Evolutionary conservation across 30 jellyfish, hydroid and myxozoan genomes (phyloP).

Genomic region (Aurelia aurita): DNA sequence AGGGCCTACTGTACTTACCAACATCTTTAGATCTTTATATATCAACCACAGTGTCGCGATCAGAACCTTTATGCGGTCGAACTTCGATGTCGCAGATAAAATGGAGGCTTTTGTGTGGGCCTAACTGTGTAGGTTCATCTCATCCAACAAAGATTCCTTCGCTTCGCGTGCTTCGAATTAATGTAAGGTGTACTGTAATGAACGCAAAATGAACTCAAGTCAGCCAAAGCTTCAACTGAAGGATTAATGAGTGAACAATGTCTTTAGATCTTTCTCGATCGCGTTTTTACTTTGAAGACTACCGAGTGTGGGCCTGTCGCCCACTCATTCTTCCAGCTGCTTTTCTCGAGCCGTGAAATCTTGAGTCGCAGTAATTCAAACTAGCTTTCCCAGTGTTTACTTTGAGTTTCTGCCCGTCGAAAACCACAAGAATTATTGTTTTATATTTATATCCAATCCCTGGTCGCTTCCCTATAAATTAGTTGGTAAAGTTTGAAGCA

Average conservation of each 20-base stretch:
- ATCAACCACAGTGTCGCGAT: too few species aligned
- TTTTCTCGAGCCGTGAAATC: conserved; percentile 58
- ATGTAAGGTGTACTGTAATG: too few species aligned
- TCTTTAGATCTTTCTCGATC: conserved; percentile 13
- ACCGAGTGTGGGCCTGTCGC: conserved; percentile 87
- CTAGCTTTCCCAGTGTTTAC: not conserved
- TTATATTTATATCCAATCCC: not conserved
- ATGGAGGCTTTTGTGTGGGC: conserved; percentile 1
- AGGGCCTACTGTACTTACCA: too few species aligned
- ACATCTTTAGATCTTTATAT: too few species aligned
- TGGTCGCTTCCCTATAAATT: too few species aligned
- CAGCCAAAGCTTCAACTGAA: not conserved
- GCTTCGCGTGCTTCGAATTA: too few species aligned
- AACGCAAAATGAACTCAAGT: too few species aligned
- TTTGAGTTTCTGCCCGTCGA: not conserved
- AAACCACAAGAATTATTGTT: not conserved
- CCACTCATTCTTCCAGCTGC: conserved; percentile 90
- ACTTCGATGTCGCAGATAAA: not conserved
- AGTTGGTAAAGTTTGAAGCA: not conserved
- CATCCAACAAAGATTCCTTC: too few species aligned
- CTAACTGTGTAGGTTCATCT: not conserved
- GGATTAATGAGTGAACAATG: not conserved
- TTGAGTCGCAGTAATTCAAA: conserved; percentile 51
- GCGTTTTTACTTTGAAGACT: conserved; percentile 23
- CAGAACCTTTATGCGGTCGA: too few species aligned